These are phyloP conservation scores for Drosophila neotestacea DNA, from an alignment of 2,888 invertebrate genomes.

Conservation along the genomic window DNA sequence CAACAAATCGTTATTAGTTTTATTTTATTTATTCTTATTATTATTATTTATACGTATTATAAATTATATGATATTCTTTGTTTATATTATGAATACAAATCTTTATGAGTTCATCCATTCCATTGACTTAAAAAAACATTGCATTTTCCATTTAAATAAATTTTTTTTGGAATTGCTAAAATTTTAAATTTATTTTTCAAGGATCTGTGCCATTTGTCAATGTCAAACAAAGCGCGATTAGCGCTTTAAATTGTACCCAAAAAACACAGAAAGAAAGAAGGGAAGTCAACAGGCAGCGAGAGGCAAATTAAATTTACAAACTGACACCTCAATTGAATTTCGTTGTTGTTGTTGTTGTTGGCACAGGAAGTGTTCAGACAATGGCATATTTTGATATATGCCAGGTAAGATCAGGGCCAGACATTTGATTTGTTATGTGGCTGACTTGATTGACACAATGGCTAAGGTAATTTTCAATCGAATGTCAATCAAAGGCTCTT, in stretches of 20 bases:
- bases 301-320: conserved; percentile 71
- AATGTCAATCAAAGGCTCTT: conserved; percentile 77
- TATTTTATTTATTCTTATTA: no score
- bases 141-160: not conserved
- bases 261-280: not conserved
- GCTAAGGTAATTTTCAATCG: conserved; percentile 79
- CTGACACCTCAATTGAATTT: conserved; percentile 77
- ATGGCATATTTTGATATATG: conserved; percentile 62
- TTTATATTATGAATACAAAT: no score
- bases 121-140: not conserved
- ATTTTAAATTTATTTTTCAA: conserved; percentile 48
- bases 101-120: no score
- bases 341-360: conserved; percentile 7
- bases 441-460: conserved; percentile 76
- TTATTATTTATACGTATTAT: no score
- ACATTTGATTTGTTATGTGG: conserved; percentile 68
- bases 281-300: conserved; percentile 40
- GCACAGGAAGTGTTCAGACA: conserved; percentile 41
- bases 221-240: not conserved
- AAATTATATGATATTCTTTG: no score
- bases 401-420: conserved; percentile 54
- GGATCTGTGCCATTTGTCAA: conserved; percentile 63
- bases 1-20: no score
- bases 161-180: conserved; percentile 7
- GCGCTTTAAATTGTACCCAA: not conserved